Evolutionary conservation across 2,797 vertebrate species (phyloP), one percentile per base, ranked within the genome.

Genomic region (Loris lydekkerianus): DNA sequence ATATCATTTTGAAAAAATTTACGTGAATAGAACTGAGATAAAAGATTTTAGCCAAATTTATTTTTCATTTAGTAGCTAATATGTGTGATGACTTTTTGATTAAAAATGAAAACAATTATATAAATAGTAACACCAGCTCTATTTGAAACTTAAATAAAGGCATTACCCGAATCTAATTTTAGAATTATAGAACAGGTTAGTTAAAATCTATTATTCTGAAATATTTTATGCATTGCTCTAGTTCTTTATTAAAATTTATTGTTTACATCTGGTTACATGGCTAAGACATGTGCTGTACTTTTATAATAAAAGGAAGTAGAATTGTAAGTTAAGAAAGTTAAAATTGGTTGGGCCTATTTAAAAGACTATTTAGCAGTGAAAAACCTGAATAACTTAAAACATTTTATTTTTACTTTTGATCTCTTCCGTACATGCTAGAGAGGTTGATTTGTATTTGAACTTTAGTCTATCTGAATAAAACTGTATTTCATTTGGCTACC

Each of bases 31-130:
- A 89, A 46, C 86, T 43, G 75, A 60, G 21, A 83, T 46, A 40
- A 37, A 73, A 14, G 4, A 72, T 70, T 6, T 89, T 84, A 82
- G n/a, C 37, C 49, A 65, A 40, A 49, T 53, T 8, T 3, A 91
- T 56, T 88, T 96, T 94, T 88, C 25, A 63, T 89, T 94, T 37
- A 78, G 10, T 3, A 65, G 53, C 56, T 63, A 80, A 73, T 49
- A 69, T 31, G 46, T 84, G 18, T 78, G 85, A 5, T 96, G 37
- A 91, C 10, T 4, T 63, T 86, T 89, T 75, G 29, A 53, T 78
- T 97, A 78, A 56, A 91, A 86, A 21, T 69, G 3, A 23, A 88
- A 94, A 60, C 11, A 49, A 49, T 13, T 92, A 56, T 46, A 56
- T 65, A 53, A 88, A 67, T 46, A 83, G 67, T 70, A 80, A 14